These are phyloP conservation scores for Limnephilus rhombicus DNA, from an alignment of 2,888 invertebrate genomes.

Conservation along the genomic window DNA sequence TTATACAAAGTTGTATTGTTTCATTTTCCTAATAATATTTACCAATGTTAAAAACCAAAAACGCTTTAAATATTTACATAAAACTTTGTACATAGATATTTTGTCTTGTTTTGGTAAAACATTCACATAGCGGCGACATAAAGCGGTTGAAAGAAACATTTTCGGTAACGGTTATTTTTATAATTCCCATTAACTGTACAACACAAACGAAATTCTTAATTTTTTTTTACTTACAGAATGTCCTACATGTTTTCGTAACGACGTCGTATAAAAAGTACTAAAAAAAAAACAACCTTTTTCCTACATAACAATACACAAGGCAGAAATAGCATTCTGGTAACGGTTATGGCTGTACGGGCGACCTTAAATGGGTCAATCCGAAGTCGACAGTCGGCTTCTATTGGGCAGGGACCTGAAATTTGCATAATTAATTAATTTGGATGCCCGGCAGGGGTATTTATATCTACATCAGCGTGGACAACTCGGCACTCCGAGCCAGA, in stretches of 20 bases:
- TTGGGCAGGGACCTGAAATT: background rate
- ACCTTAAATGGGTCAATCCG: background rate
- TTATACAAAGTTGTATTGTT: no score
- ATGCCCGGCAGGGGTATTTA: conserved; percentile 7
- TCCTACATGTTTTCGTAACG: background rate
- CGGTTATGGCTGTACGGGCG: background rate
- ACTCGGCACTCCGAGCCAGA: background rate
- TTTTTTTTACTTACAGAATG: background rate
- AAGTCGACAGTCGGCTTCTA: background rate
- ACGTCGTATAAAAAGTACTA: background rate
- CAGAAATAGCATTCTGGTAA: background rate
- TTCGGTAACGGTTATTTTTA: background rate
- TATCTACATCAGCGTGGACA: background rate
- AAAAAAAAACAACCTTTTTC: background rate
- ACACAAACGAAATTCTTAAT: background rate
- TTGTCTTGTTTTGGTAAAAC: background rate
- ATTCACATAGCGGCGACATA: background rate
- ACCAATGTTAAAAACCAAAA: no score
- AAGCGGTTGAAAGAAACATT: background rate
- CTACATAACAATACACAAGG: background rate
- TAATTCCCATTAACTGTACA: background rate
- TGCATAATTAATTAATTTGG: background rate
- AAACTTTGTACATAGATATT: background rate
- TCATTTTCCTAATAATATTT: no score
- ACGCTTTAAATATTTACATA: background rate